Evolutionary conservation across 2,888 invertebrate species (phyloP).

Genomic region (Craniophora ligustri): DNA sequence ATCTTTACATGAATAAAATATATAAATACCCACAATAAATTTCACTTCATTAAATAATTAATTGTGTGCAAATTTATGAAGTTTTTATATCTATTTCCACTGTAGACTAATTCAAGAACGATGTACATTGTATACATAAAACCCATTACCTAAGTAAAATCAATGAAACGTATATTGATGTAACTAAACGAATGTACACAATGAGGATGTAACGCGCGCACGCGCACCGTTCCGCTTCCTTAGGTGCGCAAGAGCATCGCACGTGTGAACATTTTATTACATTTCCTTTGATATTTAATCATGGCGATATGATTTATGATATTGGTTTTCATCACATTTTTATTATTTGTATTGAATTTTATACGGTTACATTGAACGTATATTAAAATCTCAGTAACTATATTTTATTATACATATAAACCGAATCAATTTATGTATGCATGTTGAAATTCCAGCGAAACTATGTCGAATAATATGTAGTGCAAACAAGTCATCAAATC

Average conservation of each 20-base stretch:
- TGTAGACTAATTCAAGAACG: neutral
- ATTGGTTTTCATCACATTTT: constrained; percentile 41
- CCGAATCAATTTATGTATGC: too few species aligned
- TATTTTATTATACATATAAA: too few species aligned
- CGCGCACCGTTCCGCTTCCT: constrained; percentile 74
- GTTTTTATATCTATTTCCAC: neutral
- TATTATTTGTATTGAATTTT: constrained; percentile 48
- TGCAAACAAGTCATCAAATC: too few species aligned
- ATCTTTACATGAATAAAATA: neutral
- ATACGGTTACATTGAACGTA: constrained; percentile 20
- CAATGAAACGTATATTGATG: constrained; percentile 36
- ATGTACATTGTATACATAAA: neutral
- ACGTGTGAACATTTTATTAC: constrained; percentile 56
- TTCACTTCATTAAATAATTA: neutral
- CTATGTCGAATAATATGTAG: too few species aligned
- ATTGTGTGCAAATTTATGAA: neutral
- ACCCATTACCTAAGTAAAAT: constrained; percentile 40
- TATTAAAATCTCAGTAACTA: too few species aligned
- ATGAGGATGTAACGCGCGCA: constrained; percentile 34
- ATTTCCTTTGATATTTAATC: constrained; percentile 16
- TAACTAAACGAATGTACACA: constrained; percentile 34
- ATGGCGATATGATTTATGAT: constrained; percentile 20
- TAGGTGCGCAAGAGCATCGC: constrained; percentile 61
- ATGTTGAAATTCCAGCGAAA: too few species aligned
- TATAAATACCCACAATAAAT: too few species aligned